phyloP scores from a whole-genome alignment of 2,888 invertebrate genomes.

The Nemoura dubitans region DNA sequence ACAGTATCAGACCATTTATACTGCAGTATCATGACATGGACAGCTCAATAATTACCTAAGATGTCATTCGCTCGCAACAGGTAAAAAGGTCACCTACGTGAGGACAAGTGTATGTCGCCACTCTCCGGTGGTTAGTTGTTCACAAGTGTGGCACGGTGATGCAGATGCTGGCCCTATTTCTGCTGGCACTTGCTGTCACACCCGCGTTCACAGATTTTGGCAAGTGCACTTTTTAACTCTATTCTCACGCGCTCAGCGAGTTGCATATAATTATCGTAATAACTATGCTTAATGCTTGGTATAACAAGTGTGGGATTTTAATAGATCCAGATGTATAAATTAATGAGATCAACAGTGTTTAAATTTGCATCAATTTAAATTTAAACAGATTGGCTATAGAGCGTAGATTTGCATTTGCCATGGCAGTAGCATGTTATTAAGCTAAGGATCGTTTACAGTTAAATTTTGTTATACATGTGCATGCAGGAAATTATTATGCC shows the following conservation, averaged over 20 bases:
- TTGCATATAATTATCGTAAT: background rate
- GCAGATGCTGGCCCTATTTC: background rate
- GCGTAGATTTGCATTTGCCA: too few species aligned
- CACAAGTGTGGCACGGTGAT: background rate
- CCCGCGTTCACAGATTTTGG: background rate
- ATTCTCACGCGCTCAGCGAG: too few species aligned
- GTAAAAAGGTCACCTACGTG: background rate
- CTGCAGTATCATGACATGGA: background rate
- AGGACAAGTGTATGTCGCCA: background rate
- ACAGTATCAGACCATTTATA: background rate
- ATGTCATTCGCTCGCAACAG: background rate
- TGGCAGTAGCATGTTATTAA: too few species aligned
- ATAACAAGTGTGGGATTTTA: too few species aligned
- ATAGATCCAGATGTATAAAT: too few species aligned
- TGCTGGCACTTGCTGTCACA: background rate
- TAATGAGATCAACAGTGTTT: too few species aligned
- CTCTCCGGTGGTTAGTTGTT: background rate
- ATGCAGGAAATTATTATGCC: too few species aligned
- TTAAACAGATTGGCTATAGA: too few species aligned
- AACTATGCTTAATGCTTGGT: background rate
- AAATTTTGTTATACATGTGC: too few species aligned
- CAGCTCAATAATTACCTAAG: background rate
- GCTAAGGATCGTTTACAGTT: too few species aligned
- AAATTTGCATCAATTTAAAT: too few species aligned
- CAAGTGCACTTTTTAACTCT: background rate